Percentiles rank a stretch among this genome's conserved stretches.
Evolutionary conservation across 2,113 vertebrate species (phyloP).

Genomic region (Motacilla alba): DNA sequence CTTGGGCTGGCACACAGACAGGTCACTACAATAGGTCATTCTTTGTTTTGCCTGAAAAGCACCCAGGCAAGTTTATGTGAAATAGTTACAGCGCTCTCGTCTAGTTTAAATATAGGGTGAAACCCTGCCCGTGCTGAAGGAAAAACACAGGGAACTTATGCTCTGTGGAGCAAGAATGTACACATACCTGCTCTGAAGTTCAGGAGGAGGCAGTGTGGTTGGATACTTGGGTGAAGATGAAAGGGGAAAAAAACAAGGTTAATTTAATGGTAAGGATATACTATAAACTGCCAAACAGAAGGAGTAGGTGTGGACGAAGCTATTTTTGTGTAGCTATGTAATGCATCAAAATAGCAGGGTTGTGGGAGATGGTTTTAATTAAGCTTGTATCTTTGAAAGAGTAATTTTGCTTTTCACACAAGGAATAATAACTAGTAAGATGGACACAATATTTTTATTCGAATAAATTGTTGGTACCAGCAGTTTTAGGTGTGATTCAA

Average conservation of each 20-base stretch:
- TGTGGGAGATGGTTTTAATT: conserved; percentile 8
- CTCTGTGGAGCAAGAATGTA: conserved; percentile 15
- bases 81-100: neutral
- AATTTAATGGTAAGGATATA: conserved; percentile 28
- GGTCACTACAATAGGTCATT: neutral
- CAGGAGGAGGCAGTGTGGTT: conserved; percentile 20
- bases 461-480: neutral
- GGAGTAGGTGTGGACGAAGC: conserved; percentile 18
- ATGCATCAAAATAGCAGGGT: neutral
- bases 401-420: neutral
- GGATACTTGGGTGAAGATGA: conserved; percentile 49
- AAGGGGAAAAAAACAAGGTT: conserved; percentile 21
- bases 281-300: conserved; percentile 25
- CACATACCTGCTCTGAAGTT: conserved; percentile 47
- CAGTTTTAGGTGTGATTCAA: neutral
- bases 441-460: neutral
- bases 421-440: neutral
- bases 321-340: conserved; percentile 33
- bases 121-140: neutral
- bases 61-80: neutral
- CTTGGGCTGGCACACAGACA: neutral
- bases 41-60: conserved; percentile 32
- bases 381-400: conserved; percentile 19
- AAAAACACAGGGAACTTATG: neutral
- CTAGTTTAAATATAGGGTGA: conserved; percentile 38